Base-by-base conservation (phyloP, 1,140 invertebrate genomes). In the Drosophila subpulchrella region DNA sequence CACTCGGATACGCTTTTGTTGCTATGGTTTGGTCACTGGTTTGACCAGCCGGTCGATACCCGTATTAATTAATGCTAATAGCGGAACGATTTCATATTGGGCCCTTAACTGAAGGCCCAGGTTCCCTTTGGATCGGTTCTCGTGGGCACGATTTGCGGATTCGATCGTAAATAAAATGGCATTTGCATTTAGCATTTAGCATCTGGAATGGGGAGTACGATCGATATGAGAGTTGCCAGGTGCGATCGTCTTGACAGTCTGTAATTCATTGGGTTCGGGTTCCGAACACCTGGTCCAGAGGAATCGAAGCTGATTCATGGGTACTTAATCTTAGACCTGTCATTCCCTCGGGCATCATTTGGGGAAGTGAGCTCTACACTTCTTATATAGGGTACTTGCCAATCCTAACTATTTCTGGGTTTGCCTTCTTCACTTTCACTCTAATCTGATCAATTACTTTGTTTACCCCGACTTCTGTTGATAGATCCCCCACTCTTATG, bases 131-230 rank as follows among this genome's bases (percentile, higher is more conserved):
- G 38, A 27, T 51, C 48, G 47, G 27, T 50, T 36, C 73, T 76
- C 73, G 75, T 77, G 75, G 59, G 30, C 75, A 78, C 61, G 72
- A 67, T 54, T 50, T 15, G 36, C 36, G 2, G 6, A 48, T 53
- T 36, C 30, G 12, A 27, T 24, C 7, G 41, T 5, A 7, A 36
- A 38, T 17, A 32, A 51, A 71, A 65, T 48, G 3, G 42, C 42
- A 44, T 46, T 30, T 4, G 41, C 36, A 73, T 73, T 73, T 44
- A 15, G 8, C 56, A 70, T 70, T 39, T 54, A 41, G 24, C 20
- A 42, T 62, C 39, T 24, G 10, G 32, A 27, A 48, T 41, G 27
- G 27, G 36, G 11, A 36, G 44, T 47, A 20, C 34, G 32, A 42
- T 7, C 17, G 65, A 30, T 20, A 20, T 36, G 36, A 63, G 42